Conservation (phyloP, 2,797 vertebrate genomes). For the Parotocinclus haroldoi region DNA sequence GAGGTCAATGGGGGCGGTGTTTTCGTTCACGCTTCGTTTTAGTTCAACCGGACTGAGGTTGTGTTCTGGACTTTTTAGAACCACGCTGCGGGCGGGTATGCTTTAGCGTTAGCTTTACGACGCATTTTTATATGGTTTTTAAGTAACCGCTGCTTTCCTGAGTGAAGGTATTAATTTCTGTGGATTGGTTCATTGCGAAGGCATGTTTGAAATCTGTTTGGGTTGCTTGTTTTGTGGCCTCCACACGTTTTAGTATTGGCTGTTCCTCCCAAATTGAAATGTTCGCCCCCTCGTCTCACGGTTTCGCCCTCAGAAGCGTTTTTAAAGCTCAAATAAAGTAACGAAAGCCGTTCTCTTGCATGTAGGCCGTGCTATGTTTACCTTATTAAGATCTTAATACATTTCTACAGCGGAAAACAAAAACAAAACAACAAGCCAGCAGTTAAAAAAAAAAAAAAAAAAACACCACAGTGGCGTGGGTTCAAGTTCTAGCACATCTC, state of each 20-base stretch:
- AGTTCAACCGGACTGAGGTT: conserved; percentile 9
- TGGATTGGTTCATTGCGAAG: background rate
- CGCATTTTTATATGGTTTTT: background rate
- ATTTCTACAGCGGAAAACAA: background rate
- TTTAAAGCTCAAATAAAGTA: background rate
- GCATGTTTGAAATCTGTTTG: background rate
- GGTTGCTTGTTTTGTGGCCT: background rate
- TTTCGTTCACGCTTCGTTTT: background rate
- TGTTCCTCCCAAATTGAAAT: background rate
- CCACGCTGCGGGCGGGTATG: background rate
- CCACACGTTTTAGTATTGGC: background rate
- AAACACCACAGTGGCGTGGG: too few species aligned
- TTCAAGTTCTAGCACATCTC: too few species aligned
- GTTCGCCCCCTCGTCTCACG: background rate
- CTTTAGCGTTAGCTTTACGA: background rate
- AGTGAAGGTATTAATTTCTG: background rate
- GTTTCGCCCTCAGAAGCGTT: background rate
- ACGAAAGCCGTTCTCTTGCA: background rate
- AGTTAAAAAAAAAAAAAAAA: too few species aligned
- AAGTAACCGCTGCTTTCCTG: background rate
- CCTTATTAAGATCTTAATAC: too few species aligned
- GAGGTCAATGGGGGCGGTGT: background rate
- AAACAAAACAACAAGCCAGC: too few species aligned
- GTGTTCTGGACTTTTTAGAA: background rate
- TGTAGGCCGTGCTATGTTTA: too few species aligned